Base-by-base conservation (phyloP, 1,140 invertebrate genomes). In the Scylla paramamosain region DNA sequence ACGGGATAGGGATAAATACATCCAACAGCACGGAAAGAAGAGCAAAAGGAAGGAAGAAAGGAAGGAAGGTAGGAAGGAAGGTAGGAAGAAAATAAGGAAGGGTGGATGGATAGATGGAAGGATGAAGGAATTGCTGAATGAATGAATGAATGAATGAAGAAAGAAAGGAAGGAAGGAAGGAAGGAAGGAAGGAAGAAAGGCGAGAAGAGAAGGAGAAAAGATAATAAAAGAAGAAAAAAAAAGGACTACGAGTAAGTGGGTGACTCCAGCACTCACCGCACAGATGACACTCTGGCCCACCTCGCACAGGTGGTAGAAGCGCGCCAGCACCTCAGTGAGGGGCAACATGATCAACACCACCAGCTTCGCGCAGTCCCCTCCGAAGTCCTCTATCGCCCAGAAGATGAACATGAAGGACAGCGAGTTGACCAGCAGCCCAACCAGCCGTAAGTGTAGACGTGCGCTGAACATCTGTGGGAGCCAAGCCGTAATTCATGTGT, bases 381-480 rank as follows among this genome's bases (percentile, higher is more conserved):
- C 12, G 86, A 32, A 88, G 29, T 32, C 20, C 4, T 46, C 28
- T 28, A 88, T 8, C 31, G 86, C 10, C 86, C 86, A 88, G 31
- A 88, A 39, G 31, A 88, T 88, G 45, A 88, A 88, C 86, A 39
- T 7, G 31, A 31, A 88, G 29, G 86, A 32, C 86, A 88, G 31
- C 31, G 45, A 32, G 12, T 88, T 16, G 14, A 88, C 25, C 86
- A 88, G 31, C 86, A 88, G 86, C 0, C 31, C 45, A 4, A 88
- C 86, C 10, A 88, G 31, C 0, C 86, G 86, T 29, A 88, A 12
- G 31, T 39, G 45, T 10, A 88, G 20, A 20, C 31, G 14, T 46
- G 1, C 45, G 31, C 86, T 88, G 86, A 88, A 88, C 31, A 88
- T 88, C 86, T 88, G 86, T 39, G n/a, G 67, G n/a, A 7, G 0